Evolutionary conservation across 2,113 vertebrate species (phyloP), one percentile per base, ranked within the genome.

Genomic region (Hoplias malabaricus): DNA sequence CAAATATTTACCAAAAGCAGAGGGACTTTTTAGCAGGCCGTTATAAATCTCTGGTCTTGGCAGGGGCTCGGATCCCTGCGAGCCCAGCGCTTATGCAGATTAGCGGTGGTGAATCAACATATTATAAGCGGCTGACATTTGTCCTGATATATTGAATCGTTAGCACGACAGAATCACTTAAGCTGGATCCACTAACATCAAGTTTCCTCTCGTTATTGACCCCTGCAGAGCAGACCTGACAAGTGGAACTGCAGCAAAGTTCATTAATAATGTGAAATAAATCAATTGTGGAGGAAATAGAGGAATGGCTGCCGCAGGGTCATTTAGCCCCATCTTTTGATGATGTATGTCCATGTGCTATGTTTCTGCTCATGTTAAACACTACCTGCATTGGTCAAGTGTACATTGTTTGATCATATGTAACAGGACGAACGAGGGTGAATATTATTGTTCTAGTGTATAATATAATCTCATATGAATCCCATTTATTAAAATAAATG

Each of bases 231-330:
- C 90, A 85, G 89, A 90, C 90, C 94, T 97, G 96, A 98, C 96
- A 96, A 94, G 93, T 94, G 83, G 91, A 94, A 91, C 94, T 94
- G 94, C 93, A 87, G 91, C 94, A 98, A 97, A 98, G 95, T 98
- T 96, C 96, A 98, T 98, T 98, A 98, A 98, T 96, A 97, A 98
- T 94, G 93, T 93, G 94, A 91, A 94, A 95, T 96, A 95, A 96
- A 98, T 97, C 96, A 96, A 96, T 96, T 92, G 84, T 90, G 91
- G 79, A 80, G 92, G 91, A 95, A 94, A 95, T 91, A 90, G 89
- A 91, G 89, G 90, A 93, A 94, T 90, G 85, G 90, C 90, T 83
- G 63, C 73, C 63, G 92, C 89, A 83, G 88, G 50, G 65, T 82
- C 73, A 74, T 74, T 79, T 79, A 54, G 77, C 34, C 38, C 74